These are phyloP conservation scores for Brachionus plicatilis DNA, from an alignment of 1,140 invertebrate genomes.

Conservation along the genomic window DNA sequence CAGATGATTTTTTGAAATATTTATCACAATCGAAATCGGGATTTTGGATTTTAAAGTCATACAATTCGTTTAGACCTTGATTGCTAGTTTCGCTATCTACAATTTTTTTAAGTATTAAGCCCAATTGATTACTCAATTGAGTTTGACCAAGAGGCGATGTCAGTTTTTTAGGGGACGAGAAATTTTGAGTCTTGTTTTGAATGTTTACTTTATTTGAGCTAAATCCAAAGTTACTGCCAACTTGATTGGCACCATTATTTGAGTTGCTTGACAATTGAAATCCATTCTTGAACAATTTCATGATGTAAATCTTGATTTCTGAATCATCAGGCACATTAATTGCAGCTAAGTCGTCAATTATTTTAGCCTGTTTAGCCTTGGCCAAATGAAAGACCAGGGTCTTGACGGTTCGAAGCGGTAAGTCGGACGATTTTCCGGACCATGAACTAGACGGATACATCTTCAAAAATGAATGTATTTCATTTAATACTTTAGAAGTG, in stretches of 20 bases:
- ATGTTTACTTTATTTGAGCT: not conserved
- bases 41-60: constrained; percentile 80
- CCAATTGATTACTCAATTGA: constrained; percentile 12
- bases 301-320: constrained; percentile 18
- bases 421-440: not conserved
- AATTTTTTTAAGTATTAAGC: constrained; percentile 22
- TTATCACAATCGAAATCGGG: constrained; percentile 84
- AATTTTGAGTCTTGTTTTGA: constrained; percentile 11
- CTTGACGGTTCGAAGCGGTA: constrained; percentile 29
- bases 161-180: not conserved
- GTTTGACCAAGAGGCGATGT: not conserved
- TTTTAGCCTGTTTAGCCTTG: not conserved
- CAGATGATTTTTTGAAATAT: constrained; percentile 77
- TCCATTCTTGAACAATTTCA: constrained; percentile 27
- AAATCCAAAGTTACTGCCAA: not conserved
- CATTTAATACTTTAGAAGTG: constrained; percentile 25
- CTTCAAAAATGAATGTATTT: constrained; percentile 37
- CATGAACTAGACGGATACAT: constrained; percentile 20
- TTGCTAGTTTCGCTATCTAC: not conserved
- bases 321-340: not conserved
- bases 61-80: constrained; percentile 72
- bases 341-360: constrained; percentile 5
- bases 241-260: not conserved
- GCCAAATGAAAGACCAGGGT: constrained; percentile 19
- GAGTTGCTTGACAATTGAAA: constrained; percentile 18